Conservation (phyloP, 2,888 invertebrate genomes). For the Drosophila putrida region DNA sequence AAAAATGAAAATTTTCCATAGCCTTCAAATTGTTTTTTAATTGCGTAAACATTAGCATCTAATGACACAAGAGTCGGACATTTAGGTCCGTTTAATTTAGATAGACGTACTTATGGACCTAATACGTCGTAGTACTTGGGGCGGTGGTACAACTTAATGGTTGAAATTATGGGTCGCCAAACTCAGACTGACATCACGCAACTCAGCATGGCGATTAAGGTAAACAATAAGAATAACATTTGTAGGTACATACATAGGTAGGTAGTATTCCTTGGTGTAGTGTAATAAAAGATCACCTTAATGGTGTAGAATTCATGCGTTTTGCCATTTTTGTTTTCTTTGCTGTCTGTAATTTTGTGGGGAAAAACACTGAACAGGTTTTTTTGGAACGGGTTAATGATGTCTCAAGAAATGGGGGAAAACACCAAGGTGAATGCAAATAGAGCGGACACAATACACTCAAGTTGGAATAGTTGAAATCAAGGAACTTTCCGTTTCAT, state of each 20-base stretch:
- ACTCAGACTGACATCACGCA: background rate
- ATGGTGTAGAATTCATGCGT: slow-evolving; percentile 9
- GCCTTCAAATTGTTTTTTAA: slow-evolving; percentile 66
- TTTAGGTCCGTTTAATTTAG: slow-evolving; percentile 28
- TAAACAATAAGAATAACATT: background rate
- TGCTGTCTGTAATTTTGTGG: slow-evolving; percentile 5
- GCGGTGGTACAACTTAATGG: slow-evolving; percentile 5
- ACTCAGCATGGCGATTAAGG: slow-evolving; percentile 17
- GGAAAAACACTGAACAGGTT: slow-evolving; percentile 42
- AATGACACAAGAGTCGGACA: slow-evolving; percentile 30
- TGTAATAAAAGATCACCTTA: slow-evolving; percentile 11
- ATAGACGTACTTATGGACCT: slow-evolving; percentile 18
- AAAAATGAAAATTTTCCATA: slow-evolving; percentile 26
- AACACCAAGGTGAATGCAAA: slow-evolving; percentile 29
- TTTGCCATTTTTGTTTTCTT: slow-evolving; percentile 10
- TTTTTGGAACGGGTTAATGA: slow-evolving; percentile 12
- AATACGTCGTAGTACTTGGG: background rate
- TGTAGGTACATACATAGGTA: background rate
- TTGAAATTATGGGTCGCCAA: slow-evolving; percentile 17
- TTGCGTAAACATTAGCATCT: slow-evolving; percentile 61
- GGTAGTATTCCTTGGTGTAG: background rate
- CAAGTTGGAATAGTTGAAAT: slow-evolving; percentile 5
- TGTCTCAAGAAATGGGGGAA: slow-evolving; percentile 17
- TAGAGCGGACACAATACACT: slow-evolving; percentile 6
- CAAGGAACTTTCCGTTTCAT: slow-evolving; percentile 25